phyloP scores from a whole-genome alignment of 2,113 vertebrate genomes.

The Trinectes maculatus region DNA sequence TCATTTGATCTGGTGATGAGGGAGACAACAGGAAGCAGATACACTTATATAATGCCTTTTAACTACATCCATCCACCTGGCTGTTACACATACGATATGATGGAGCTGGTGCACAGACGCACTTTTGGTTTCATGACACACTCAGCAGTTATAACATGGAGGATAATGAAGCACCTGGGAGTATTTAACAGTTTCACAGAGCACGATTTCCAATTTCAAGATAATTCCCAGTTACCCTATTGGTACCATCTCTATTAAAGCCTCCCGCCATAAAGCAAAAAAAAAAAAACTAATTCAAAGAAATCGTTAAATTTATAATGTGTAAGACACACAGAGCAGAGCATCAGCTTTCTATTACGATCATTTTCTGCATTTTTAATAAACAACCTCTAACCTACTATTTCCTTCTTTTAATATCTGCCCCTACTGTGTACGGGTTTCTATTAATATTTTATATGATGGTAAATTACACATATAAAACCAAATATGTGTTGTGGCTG shows the following conservation, averaged over 20 bases:
- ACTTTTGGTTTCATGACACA: background rate
- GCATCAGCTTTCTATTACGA: background rate
- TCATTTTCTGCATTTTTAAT: background rate
- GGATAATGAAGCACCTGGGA: slow-evolving; percentile 15
- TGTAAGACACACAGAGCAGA: background rate
- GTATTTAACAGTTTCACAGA: slow-evolving; percentile 6
- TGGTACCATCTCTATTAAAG: slow-evolving; percentile 28
- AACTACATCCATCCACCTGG: too few relatives aligned
- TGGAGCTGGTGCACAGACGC: background rate
- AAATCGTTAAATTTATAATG: background rate
- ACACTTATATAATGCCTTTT: background rate
- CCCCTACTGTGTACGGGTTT: too few relatives aligned
- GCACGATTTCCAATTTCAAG: slow-evolving; percentile 1
- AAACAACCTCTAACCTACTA: too few relatives aligned
- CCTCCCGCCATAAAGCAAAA: slow-evolving; percentile 22
- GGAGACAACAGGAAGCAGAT: background rate
- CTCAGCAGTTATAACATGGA: slow-evolving; percentile 9
- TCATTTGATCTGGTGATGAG: slow-evolving; percentile 18
- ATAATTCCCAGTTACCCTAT: slow-evolving; percentile 31
- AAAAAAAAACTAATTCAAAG: slow-evolving; percentile 15
- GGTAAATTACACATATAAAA: background rate
- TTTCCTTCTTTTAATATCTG: too few relatives aligned
- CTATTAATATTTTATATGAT: background rate
- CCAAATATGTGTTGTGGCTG: too few relatives aligned
- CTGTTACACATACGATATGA: background rate